Evolutionary conservation across 1,140 invertebrate species (phyloP).

Genomic region (Nebria ingens): DNA sequence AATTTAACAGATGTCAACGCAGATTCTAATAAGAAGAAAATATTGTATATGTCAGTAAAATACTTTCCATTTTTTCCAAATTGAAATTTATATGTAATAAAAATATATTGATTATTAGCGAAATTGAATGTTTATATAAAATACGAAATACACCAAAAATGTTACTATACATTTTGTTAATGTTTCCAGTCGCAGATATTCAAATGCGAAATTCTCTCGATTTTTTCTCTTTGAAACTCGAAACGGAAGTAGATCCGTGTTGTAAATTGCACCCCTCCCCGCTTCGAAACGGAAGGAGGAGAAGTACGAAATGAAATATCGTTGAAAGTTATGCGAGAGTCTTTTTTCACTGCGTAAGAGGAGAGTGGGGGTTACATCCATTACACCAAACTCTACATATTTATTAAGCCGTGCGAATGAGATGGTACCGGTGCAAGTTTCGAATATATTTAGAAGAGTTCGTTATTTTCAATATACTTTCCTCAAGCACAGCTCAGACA

Average conservation of each 20-base stretch:
- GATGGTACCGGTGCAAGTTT: neutral
- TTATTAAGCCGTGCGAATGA: constrained; percentile 6
- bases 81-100: too few species aligned
- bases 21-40: too few species aligned
- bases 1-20: too few species aligned
- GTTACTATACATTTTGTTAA: too few species aligned
- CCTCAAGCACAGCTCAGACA: neutral
- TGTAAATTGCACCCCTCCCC: neutral
- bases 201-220: neutral
- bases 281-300: neutral
- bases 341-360: too few species aligned
- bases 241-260: neutral
- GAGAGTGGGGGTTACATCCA: neutral
- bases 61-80: too few species aligned
- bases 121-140: too few species aligned
- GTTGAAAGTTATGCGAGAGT: neutral
- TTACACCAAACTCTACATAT: constrained; percentile 3
- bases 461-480: constrained; percentile 9
- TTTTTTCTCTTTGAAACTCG: constrained; percentile 4
- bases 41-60: too few species aligned
- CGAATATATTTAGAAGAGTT: constrained; percentile 4
- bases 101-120: too few species aligned
- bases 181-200: neutral
- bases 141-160: too few species aligned
- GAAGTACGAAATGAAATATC: constrained; percentile 1